Conservation (phyloP, 2,888 invertebrate species). For the Acanthosepion esculentum region DNA sequence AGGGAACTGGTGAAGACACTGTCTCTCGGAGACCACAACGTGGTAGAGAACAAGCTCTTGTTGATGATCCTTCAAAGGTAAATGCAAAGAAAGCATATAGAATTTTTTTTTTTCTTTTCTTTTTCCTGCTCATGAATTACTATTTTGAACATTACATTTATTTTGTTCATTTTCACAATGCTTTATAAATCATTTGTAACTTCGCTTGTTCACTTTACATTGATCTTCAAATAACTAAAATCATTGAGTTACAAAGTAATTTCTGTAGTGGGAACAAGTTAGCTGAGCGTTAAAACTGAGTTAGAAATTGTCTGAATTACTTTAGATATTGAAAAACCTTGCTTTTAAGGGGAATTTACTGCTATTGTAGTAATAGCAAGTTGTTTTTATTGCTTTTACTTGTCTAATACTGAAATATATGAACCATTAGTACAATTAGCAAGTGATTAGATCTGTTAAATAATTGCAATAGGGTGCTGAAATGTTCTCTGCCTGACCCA, state of each 20-base stretch:
- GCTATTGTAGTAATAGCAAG: background rate
- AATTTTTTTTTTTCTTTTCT: background rate
- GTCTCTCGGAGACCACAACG: constrained; percentile 67
- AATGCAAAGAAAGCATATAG: background rate
- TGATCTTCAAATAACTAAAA: no score
- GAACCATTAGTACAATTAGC: background rate
- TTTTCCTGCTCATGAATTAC: background rate
- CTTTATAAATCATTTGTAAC: no score
- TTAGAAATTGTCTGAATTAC: background rate
- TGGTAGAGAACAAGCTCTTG: constrained; percentile 70
- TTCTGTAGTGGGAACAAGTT: background rate
- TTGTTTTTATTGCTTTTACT: background rate
- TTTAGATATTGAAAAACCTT: background rate
- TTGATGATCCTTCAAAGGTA: constrained; percentile 73
- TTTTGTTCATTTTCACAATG: no score
- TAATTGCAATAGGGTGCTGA: no score
- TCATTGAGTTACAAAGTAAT: no score
- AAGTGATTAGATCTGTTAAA: no score
- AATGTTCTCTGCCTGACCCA: no score
- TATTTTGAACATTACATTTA: background rate
- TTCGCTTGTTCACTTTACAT: no score
- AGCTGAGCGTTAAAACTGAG: background rate
- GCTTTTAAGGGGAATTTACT: background rate
- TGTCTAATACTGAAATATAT: background rate
- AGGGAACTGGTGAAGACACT: constrained; percentile 60